These are phyloP conservation scores for Galleria mellonella DNA, from an alignment of 1,140 invertebrate genomes.

Conservation along the genomic window DNA sequence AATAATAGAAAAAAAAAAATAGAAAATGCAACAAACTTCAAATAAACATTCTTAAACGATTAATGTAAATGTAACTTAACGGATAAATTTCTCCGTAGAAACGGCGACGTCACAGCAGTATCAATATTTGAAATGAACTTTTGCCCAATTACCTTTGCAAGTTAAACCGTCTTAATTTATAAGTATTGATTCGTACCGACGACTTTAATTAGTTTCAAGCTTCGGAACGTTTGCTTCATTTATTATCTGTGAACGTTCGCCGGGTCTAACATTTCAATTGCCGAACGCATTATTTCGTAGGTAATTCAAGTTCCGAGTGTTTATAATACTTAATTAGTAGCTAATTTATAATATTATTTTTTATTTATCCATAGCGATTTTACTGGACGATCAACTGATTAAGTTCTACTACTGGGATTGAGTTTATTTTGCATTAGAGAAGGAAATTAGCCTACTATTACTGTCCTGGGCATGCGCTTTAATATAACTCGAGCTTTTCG, in stretches of 20 bases:
- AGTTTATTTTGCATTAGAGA: too few relatives aligned
- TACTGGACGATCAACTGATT: too few relatives aligned
- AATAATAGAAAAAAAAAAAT: too few relatives aligned
- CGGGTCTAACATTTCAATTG: slow-evolving; percentile 11
- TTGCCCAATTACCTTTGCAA: slow-evolving; percentile 56
- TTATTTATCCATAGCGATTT: too few relatives aligned
- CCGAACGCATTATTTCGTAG: slow-evolving; percentile 2
- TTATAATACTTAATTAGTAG: too few relatives aligned
- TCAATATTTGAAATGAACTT: slow-evolving; percentile 62
- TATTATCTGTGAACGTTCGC: slow-evolving; percentile 40
- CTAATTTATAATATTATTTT: too few relatives aligned
- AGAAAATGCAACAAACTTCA: too few relatives aligned
- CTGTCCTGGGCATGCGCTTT: too few relatives aligned
- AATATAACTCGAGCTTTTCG: too few relatives aligned
- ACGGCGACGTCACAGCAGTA: slow-evolving; percentile 22
- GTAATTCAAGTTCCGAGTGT: background rate
- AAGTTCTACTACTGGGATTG: too few relatives aligned
- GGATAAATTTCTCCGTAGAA: slow-evolving; percentile 9
- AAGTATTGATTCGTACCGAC: slow-evolving; percentile 59
- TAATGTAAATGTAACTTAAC: slow-evolving; percentile 3
- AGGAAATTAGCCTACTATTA: too few relatives aligned
- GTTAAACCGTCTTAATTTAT: slow-evolving; percentile 63
- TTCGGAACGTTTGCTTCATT: slow-evolving; percentile 50
- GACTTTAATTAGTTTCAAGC: slow-evolving; percentile 63
- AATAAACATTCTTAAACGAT: background rate